phyloP scores from a whole-genome alignment of 2,888 invertebrate genomes.

The Anticlea derivata region DNA sequence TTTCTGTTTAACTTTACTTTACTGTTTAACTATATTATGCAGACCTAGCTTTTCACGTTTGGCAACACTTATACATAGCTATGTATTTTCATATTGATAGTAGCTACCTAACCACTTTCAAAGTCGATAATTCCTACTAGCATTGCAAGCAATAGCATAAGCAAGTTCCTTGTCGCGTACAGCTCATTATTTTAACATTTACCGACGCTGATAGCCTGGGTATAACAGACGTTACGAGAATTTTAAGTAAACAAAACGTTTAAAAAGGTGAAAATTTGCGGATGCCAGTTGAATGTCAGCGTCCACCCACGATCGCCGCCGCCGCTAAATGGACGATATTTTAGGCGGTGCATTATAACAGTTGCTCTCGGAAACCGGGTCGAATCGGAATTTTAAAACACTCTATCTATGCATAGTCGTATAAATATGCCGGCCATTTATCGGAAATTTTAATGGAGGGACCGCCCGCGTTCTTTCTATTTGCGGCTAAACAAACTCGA shows the following conservation, averaged over 20 bases:
- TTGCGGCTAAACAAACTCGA: no score
- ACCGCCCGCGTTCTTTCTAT: no score
- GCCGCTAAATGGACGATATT: conserved; percentile 55
- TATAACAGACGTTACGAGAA: conserved; percentile 37
- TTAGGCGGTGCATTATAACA: conserved; percentile 50
- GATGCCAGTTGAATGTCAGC: conserved; percentile 44
- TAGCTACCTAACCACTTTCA: no score
- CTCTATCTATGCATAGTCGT: conserved; percentile 22
- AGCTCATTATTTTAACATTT: conserved; percentile 18
- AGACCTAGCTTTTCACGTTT: no score
- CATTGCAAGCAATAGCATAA: no score
- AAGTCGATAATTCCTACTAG: no score
- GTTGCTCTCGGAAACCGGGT: conserved; percentile 51
- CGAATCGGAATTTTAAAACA: conserved; percentile 52
- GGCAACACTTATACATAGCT: no score
- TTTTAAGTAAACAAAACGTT: conserved; percentile 43
- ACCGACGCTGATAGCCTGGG: conserved; percentile 18
- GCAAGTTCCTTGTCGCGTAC: not conserved
- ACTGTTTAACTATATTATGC: no score
- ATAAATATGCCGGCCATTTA: conserved; percentile 34
- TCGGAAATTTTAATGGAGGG: conserved; percentile 6
- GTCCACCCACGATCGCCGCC: conserved; percentile 40
- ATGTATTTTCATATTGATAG: no score
- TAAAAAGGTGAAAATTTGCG: conserved; percentile 42
- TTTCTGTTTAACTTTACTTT: no score